Conservation (phyloP, 2,113 vertebrate species). For the Sander vitreus region DNA sequence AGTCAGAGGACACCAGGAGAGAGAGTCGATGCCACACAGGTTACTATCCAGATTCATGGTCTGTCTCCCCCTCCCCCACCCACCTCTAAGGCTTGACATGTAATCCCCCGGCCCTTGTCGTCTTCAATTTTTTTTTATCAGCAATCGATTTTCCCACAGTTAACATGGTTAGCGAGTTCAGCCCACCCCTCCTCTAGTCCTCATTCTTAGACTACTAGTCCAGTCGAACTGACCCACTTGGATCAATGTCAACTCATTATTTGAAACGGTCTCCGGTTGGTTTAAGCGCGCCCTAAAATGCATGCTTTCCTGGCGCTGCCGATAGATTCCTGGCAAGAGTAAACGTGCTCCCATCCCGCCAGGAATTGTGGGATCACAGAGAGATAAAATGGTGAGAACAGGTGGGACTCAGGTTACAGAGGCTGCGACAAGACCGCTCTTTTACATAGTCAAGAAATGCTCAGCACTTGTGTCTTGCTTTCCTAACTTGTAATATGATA, state of each 20-base stretch:
- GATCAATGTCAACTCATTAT: conserved; percentile 48
- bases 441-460: background rate
- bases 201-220: background rate
- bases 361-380: conserved; percentile 28
- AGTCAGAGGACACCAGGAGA: conserved; percentile 6
- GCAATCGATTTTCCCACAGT: background rate
- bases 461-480: background rate
- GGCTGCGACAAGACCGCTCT: conserved; percentile 5
- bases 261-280: background rate
- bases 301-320: conserved; percentile 3
- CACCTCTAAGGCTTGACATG: background rate
- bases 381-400: conserved; percentile 54
- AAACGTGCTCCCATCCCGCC: background rate
- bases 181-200: no score
- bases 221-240: conserved; percentile 22
- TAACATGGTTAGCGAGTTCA: background rate
- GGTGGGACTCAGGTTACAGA: conserved; percentile 57
- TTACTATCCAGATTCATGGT: background rate
- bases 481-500: background rate
- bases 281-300: conserved; percentile 28
- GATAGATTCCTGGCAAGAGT: conserved; percentile 66
- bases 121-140: conserved; percentile 28
- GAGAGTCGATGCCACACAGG: background rate
- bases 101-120: background rate
- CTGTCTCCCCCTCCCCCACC: background rate